Conservation (phyloP, 1,140 invertebrate genomes). For the Caerostris darwini region DNA sequence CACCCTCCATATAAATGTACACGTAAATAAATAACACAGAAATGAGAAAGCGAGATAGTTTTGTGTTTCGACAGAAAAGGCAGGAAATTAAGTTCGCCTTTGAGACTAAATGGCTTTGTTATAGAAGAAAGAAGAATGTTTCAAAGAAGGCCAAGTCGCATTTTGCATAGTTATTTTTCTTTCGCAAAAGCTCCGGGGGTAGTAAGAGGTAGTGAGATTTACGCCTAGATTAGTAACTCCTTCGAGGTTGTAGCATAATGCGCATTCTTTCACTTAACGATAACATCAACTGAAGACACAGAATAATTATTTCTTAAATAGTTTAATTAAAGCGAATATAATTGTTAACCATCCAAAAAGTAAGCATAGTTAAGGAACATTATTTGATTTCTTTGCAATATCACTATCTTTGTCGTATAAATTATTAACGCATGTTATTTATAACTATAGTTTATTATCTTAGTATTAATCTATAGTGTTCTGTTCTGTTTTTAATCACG, state of each 20-base stretch:
- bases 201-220: slow-evolving; percentile 34
- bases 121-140: slow-evolving; percentile 34
- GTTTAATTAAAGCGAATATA: not conserved
- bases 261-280: not conserved
- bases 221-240: slow-evolving; percentile 5
- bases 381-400: no score
- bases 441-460: no score
- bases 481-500: no score
- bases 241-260: slow-evolving; percentile 3
- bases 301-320: not conserved
- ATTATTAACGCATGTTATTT: no score
- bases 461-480: no score
- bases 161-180: slow-evolving; percentile 45
- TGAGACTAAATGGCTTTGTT: slow-evolving; percentile 63
- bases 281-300: not conserved
- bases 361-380: no score
- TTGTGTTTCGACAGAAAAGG: slow-evolving; percentile 58
- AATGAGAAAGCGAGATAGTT: slow-evolving; percentile 59
- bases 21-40: slow-evolving; percentile 13
- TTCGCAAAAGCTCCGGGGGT: not conserved
- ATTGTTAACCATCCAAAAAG: not conserved
- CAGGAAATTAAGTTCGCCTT: slow-evolving; percentile 64
- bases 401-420: no score
- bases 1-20: slow-evolving; percentile 22
- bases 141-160: slow-evolving; percentile 12